Base-by-base conservation (phyloP, 2,888 invertebrate genomes). In the Oscheius onirici region DNA sequence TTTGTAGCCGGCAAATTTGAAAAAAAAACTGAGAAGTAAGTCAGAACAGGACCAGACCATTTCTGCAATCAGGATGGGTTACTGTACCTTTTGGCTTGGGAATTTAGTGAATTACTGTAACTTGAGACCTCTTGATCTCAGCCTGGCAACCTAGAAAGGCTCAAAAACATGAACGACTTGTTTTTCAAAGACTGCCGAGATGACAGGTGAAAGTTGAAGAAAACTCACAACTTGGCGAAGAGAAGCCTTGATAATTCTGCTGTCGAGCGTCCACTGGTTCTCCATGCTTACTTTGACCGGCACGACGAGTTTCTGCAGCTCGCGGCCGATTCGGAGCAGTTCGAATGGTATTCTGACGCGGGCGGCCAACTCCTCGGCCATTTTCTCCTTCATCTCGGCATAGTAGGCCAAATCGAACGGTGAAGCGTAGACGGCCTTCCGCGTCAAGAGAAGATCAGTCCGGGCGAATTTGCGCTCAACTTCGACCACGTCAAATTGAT, bases 371-470 rank as follows among this genome's bases (percentile, higher is more conserved):
- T 86, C 84, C n/a, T 82, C 84, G 24, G 75, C 76, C 85, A 86
- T 84, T 75, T 75, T 75, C 84, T 85, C 76, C 66, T 83, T 86
- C 81, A 84, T 82, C 24, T 77, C 72, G 1, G 78, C 83, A 72
- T 85, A 86, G 66, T 86, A 84, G 60, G 84, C 71, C 40, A 86
- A 69, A 72, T 86, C 84, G 58, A 86, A 86, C 8, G 86, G 86
- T 20, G 86, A 86, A 5, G 85, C 86, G 61, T 86, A 86, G 20
- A 82, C 82, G 13, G 86, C 86, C 43, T 83, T 84, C 65, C 69
- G 73, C 0, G 79, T 72, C 8, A 82, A 77, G 0, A 86, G 71
- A 11, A 86, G 73, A 51, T 84, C 81, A 26, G 70, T 75, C 8
- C 85, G 70, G 2, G 85, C 86, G 17, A 73, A 34, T 28, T 73